Base-by-base conservation (phyloP, 2,113 vertebrate species). In the Chlorodrepanis virens region DNA sequence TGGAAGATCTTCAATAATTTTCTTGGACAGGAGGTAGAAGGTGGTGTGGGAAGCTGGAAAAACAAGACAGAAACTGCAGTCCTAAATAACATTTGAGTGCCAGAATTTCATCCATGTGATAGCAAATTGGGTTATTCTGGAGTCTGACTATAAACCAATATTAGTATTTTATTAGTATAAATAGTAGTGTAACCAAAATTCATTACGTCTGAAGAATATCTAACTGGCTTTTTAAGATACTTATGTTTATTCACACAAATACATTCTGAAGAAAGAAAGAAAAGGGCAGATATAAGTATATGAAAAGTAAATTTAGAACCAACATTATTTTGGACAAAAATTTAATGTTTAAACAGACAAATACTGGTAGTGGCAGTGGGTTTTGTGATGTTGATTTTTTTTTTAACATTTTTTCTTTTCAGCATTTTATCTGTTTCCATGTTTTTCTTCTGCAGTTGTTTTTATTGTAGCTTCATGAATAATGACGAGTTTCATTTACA, bases 1-100 rank as follows among this genome's bases (percentile, higher is more conserved):
- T 21, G 12, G 28, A 63, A 81, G 8, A 37, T 18, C 29, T 74
- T 56, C 10, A 33, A 4, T 20, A 23, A 25, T 57, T 57, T 52
- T 25, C n/a, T 23, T 63, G 29, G 12, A 6, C 3, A 31, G 12
- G 4, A 47, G 2, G 2, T 57, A 13, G 6, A 35, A 19, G 2
- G 5, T 9, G 3, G 1, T 1, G 2, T 28, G 8, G 7, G 22
- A 52, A n/a, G 10, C 5, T 50, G 10, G 17, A 4, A 22, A 75
- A 40, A 50, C 53, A 23, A n/a, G 5, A 10, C 5, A 2, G 2
- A 25, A 74, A 29, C 15, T 45, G 11, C 22, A 50, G 33, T 50
- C 19, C 22, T 35, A 69, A 39, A 59, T 21, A 25, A 31, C 0
- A 2, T 22, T 65, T 39, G 8, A 17, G 10, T 42, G 23, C 6